These are phyloP conservation scores for Drosophila anceps DNA, from an alignment of 2,888 invertebrate species.

Conservation along the genomic window DNA sequence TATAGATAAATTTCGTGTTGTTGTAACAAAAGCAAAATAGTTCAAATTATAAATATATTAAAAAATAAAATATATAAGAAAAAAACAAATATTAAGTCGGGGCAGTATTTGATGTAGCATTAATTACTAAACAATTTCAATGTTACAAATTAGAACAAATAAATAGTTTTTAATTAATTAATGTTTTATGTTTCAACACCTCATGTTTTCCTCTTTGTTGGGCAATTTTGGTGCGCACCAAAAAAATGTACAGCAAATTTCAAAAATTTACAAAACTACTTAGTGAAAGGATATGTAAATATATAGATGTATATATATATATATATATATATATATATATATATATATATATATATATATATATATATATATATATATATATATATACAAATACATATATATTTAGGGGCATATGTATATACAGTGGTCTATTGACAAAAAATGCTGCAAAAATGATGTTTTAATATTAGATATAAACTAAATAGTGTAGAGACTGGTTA, in stretches of 20 bases:
- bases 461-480: conserved; percentile 33
- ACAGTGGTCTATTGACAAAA: conserved; percentile 49
- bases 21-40: conserved; percentile 68
- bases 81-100: conserved; percentile 76
- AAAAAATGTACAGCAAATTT: conserved; percentile 54
- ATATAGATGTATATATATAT: conserved; percentile 12
- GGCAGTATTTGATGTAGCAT: conserved; percentile 79
- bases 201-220: conserved; percentile 21
- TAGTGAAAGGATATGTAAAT: conserved; percentile 36
- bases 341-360: conserved; percentile 25
- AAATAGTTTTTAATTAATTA: conserved; percentile 67
- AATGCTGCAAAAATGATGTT: conserved; percentile 51
- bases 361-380: conserved; percentile 24
- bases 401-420: conserved; percentile 29
- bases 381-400: conserved; percentile 5
- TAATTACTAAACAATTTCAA: conserved; percentile 72
- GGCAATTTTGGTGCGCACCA: conserved; percentile 63
- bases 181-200: conserved; percentile 51
- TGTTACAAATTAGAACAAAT: conserved; percentile 80
- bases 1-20: conserved; percentile 76
- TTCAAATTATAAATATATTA: conserved; percentile 44
- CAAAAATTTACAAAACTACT: conserved; percentile 53
- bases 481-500: conserved; percentile 64
- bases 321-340: conserved; percentile 36
- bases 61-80: conserved; percentile 66